These are phyloP conservation scores for Ceratotherium simum DNA, from an alignment of 2,113 vertebrate species.

Conservation along the genomic window DNA sequence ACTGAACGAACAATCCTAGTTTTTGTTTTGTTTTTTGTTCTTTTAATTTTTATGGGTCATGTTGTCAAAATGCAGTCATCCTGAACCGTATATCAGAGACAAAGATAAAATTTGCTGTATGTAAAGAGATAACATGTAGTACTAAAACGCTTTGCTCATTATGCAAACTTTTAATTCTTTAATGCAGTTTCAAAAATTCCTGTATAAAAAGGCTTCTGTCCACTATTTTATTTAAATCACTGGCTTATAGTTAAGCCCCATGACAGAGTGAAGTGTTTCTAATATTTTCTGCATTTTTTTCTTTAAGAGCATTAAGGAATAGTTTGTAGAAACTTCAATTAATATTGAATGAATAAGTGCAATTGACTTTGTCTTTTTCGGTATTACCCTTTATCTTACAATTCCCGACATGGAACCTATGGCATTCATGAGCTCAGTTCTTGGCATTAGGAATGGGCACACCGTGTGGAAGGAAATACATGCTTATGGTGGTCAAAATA, in stretches of 20 bases:
- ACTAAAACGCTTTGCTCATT: not conserved
- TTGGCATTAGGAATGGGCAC: not conserved
- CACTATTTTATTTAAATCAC: not conserved
- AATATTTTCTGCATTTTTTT: not conserved
- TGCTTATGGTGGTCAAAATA: not conserved
- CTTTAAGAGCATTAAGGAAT: not conserved
- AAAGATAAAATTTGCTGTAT: not conserved
- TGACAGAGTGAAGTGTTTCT: not conserved
- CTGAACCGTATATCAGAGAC: not conserved
- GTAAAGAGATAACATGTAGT: not conserved
- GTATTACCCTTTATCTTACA: not conserved
- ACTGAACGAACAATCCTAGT: not conserved
- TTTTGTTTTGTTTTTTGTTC: not conserved
- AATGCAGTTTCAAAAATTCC: not conserved
- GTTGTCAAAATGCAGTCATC: not conserved
- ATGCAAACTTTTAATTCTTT: not conserved
- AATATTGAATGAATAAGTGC: not conserved
- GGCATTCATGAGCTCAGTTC: not conserved
- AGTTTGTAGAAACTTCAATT: not conserved
- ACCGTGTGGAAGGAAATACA: not conserved
- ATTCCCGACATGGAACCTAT: not conserved
- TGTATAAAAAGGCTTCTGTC: not conserved
- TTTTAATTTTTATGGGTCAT: not conserved
- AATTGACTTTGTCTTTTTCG: not conserved
- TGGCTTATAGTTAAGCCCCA: not conserved